Evolutionary conservation across 2,888 invertebrate species (phyloP).

Genomic region (Polydrusus pterygomalis): DNA sequence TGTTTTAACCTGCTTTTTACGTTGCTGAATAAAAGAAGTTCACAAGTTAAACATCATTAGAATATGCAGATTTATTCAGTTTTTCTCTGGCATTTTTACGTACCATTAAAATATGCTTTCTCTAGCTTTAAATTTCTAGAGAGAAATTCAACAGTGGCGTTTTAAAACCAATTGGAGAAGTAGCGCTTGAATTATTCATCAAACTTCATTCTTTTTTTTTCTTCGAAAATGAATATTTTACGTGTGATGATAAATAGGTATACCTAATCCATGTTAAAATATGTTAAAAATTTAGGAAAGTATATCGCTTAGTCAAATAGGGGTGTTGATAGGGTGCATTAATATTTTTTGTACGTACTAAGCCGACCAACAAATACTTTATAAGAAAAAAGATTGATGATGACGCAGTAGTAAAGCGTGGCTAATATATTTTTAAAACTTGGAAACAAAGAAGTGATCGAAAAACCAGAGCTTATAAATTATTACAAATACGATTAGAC

Average conservation of each 20-base stretch:
- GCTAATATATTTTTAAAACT: too few relatives aligned
- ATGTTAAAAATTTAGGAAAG: not conserved
- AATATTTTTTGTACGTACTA: too few relatives aligned
- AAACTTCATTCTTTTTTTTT: not conserved
- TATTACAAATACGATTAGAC: too few relatives aligned
- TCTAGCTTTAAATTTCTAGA: slow-evolving; percentile 8
- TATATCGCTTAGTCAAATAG: not conserved
- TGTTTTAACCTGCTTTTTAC: not conserved
- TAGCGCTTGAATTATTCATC: slow-evolving; percentile 1
- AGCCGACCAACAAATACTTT: not conserved
- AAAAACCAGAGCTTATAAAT: too few relatives aligned
- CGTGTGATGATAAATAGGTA: not conserved
- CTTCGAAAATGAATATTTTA: slow-evolving; percentile 2
- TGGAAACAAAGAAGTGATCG: too few relatives aligned
- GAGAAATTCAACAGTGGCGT: not conserved
- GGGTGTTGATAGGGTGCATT: not conserved
- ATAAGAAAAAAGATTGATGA: too few relatives aligned
- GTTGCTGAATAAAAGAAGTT: not conserved
- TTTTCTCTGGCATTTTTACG: slow-evolving; percentile 2
- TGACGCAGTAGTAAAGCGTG: not conserved
- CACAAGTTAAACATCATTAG: not conserved
- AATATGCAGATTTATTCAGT: slow-evolving; percentile 9
- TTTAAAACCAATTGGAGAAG: not conserved
- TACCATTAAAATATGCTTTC: slow-evolving; percentile 9
- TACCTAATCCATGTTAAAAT: not conserved